These are phyloP conservation scores for Zosterops borbonicus DNA, from an alignment of 2,113 vertebrate species.

Conservation along the genomic window DNA sequence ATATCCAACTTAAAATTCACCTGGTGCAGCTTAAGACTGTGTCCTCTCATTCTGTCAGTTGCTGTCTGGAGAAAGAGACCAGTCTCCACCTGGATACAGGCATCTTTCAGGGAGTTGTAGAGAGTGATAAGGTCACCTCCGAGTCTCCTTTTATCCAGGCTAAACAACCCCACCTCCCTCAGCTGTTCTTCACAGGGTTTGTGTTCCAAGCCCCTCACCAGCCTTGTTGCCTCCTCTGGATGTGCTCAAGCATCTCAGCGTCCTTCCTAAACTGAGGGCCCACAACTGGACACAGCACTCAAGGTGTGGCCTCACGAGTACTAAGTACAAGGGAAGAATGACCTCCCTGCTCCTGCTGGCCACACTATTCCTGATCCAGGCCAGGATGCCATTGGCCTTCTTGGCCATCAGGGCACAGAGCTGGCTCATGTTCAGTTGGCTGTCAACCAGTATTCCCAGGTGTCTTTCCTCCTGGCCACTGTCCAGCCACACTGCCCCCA, in stretches of 20 bases:
- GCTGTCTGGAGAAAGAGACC: not conserved
- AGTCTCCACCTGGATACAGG: rapidly evolving
- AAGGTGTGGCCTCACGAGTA: not conserved
- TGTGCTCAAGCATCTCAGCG: rapidly evolving
- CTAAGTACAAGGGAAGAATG: rapidly evolving
- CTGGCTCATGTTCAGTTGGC: not conserved
- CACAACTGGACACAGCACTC: not conserved
- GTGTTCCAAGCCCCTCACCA: not conserved
- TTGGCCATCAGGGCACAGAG: not conserved
- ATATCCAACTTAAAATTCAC: not conserved
- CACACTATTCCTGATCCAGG: not conserved
- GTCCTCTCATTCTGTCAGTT: not conserved
- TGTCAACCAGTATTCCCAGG: not conserved
- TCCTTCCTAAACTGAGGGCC: not conserved
- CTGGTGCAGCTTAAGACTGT: not conserved
- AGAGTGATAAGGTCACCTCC: not conserved
- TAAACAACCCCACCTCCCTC: not conserved
- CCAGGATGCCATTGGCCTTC: not conserved
- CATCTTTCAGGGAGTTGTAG: not conserved
- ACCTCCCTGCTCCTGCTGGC: not conserved
- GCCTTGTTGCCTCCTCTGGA: not conserved
- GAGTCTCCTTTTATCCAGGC: not conserved
- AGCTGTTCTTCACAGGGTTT: rapidly evolving
- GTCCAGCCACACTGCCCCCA: rapidly evolving
- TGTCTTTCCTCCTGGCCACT: not conserved